Percentiles rank a stretch among this genome's conserved stretches.
These are phyloP conservation scores for Copidosoma aretas DNA, from an alignment of 2,888 invertebrate genomes.

Conservation along the genomic window DNA sequence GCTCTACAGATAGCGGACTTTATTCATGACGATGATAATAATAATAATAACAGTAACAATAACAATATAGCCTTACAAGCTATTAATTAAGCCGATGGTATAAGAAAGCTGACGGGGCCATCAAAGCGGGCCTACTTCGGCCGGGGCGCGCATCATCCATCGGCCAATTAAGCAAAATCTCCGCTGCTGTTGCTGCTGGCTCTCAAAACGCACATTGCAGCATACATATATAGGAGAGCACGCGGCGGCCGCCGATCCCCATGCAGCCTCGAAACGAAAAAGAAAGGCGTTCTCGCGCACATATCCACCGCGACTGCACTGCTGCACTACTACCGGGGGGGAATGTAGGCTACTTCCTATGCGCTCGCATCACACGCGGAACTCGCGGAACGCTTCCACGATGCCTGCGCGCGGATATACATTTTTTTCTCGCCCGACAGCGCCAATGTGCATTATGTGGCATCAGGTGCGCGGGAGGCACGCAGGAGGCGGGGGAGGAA, in stretches of 20 bases:
- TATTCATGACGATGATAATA: too few species aligned
- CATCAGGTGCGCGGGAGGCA: too few species aligned
- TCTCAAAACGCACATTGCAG: neutral
- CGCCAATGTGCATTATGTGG: too few species aligned
- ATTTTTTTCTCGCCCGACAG: neutral
- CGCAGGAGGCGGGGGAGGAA: constrained; percentile 5
- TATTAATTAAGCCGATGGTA: too few species aligned
- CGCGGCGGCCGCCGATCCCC: neutral
- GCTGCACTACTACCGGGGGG: neutral
- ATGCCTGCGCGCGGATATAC: neutral
- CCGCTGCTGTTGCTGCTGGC: too few species aligned
- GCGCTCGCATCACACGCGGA: neutral
- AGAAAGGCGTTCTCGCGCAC: neutral
- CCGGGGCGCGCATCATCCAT: too few species aligned
- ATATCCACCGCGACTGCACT: neutral
- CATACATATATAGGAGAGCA: too few species aligned
- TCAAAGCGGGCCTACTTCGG: too few species aligned
- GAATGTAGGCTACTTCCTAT: constrained; percentile 4
- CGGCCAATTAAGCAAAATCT: neutral
- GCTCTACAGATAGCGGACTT: too few species aligned
- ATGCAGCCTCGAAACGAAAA: neutral
- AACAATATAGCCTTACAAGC: too few species aligned
- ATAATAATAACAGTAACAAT: too few species aligned
- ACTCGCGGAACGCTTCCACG: neutral
- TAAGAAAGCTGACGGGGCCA: too few species aligned